Conservation (phyloP, 2,113 vertebrate species). For the Ahaetulla prasina region DNA sequence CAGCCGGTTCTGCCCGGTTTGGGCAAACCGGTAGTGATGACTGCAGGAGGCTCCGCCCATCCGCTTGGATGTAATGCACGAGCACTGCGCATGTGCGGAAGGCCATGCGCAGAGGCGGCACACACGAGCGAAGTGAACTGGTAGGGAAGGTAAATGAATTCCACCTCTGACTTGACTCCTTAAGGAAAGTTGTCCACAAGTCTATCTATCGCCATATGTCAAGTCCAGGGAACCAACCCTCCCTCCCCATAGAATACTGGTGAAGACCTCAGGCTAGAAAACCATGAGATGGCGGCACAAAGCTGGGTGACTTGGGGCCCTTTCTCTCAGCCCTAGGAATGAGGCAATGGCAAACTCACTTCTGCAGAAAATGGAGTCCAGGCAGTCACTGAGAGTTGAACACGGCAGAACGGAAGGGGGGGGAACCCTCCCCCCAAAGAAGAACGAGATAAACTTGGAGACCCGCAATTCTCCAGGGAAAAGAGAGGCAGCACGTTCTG, state of each 20-base stretch:
- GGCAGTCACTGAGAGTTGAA: neutral
- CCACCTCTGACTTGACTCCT: neutral
- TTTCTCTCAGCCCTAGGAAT: neutral
- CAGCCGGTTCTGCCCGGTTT: no score
- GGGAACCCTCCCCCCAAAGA: neutral
- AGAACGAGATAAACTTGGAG: slow-evolving; percentile 29
- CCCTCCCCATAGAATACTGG: no score
- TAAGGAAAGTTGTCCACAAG: neutral
- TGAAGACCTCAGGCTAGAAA: neutral
- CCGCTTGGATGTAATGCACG: no score
- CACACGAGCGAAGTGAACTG: no score
- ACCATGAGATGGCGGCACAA: neutral
- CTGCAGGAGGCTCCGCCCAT: no score
- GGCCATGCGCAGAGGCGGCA: no score
- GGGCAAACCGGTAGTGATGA: no score
- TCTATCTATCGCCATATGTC: neutral
- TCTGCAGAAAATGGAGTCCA: neutral
- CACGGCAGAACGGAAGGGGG: neutral
- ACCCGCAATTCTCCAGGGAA: slow-evolving; percentile 11
- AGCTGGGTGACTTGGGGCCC: neutral
- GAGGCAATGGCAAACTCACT: neutral
- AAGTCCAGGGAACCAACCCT: neutral
- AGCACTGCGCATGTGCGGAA: no score
- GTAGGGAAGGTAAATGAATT: no score
- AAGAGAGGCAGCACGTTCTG: neutral